Evolutionary conservation across 2,797 vertebrate species (phyloP).

Genomic region (Miichthys miiuy): DNA sequence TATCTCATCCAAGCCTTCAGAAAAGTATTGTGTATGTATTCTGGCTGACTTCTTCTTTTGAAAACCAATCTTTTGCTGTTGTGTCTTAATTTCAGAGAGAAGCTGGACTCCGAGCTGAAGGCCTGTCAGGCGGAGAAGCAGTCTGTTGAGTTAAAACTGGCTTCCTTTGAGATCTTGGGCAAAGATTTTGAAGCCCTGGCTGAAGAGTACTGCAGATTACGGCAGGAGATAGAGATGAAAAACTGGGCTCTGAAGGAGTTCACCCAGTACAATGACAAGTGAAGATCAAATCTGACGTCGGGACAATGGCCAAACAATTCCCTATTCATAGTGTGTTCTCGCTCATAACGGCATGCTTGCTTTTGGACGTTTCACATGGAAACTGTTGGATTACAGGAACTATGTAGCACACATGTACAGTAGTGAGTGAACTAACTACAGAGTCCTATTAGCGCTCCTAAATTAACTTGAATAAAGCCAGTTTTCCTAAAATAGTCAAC

Average conservation of each 20-base stretch:
- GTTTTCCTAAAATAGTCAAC: neutral
- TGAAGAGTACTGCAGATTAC: constrained; percentile 87
- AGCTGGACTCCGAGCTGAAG: constrained; percentile 81
- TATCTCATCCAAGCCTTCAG: neutral
- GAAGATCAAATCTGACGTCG: constrained; percentile 4
- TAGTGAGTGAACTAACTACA: neutral
- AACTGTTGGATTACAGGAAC: neutral
- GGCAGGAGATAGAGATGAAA: constrained; percentile 84
- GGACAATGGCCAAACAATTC: neutral
- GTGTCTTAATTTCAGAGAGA: constrained; percentile 77
- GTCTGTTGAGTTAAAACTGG: constrained; percentile 80
- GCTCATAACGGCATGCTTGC: neutral
- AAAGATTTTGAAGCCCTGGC: constrained; percentile 89
- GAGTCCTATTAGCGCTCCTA: neutral
- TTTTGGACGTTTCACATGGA: neutral
- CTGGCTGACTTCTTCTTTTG: neutral
- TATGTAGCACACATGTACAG: neutral
- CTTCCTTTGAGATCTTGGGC: constrained; percentile 89
- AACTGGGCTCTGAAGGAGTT: constrained; percentile 90
- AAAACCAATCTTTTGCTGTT: neutral
- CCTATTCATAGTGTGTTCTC: neutral
- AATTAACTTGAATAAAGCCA: neutral
- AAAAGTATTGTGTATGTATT: neutral
- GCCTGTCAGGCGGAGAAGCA: constrained; percentile 82
- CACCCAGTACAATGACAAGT: constrained; percentile 65